These are phyloP conservation scores for Haliclona indistincta DNA, from an alignment of 37 sponge, comb jelly and placozoan species.

Conservation along the genomic window DNA sequence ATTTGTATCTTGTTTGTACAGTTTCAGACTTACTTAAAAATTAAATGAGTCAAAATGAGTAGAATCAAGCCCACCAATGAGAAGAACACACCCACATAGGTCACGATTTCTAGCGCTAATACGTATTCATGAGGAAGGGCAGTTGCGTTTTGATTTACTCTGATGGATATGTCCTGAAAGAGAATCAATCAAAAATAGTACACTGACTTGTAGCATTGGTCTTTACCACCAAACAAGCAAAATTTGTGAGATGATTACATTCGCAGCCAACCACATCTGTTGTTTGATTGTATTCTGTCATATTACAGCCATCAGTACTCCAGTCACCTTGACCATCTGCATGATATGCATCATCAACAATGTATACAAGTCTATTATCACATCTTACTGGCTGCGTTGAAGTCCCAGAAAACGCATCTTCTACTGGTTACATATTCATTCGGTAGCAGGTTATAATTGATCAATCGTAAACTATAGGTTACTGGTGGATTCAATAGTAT, in stretches of 20 bases:
- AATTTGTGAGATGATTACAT: slow-evolving; percentile 70
- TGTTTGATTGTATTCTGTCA: background rate
- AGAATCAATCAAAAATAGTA: background rate
- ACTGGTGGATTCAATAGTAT: no score
- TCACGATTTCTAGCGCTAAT: slow-evolving; percentile 13
- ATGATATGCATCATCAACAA: background rate
- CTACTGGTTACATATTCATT: background rate
- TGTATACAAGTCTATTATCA: background rate
- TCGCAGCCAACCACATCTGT: slow-evolving; percentile 29
- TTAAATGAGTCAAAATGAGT: slow-evolving; percentile 38
- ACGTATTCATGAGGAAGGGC: background rate
- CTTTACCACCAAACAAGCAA: slow-evolving; percentile 68
- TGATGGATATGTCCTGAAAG: slow-evolving; percentile 17
- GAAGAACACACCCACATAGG: slow-evolving; percentile 30
- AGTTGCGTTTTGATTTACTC: slow-evolving; percentile 44
- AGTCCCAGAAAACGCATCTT: slow-evolving; percentile 58
- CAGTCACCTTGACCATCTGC: slow-evolving; percentile 44
- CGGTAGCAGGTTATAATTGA: background rate
- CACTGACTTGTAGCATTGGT: no score
- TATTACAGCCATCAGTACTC: slow-evolving; percentile 38
- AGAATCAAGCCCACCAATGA: slow-evolving; percentile 50
- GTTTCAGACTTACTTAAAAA: slow-evolving; percentile 47
- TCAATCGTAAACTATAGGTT: no score
- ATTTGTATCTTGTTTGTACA: background rate
- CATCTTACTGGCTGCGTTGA: slow-evolving; percentile 2